Evolutionary conservation across 2,797 vertebrate species (phyloP).

Genomic region (Eupleurogrammus muticus): DNA sequence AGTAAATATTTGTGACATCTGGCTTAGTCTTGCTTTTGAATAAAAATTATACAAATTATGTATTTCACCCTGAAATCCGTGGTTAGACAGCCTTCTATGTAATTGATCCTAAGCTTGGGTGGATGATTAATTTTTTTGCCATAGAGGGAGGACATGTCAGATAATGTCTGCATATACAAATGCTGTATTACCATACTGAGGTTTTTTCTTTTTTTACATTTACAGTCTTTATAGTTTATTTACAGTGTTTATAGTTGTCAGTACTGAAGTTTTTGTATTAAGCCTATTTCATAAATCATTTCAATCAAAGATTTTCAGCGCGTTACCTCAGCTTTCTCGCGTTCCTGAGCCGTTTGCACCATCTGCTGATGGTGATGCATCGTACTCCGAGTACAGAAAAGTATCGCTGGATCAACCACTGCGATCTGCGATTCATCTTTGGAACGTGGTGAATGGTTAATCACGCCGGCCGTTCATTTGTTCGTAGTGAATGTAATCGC

Average conservation of each 20-base stretch:
- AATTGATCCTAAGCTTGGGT: background rate
- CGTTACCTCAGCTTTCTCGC: constrained; percentile 8
- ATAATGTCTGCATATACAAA: background rate
- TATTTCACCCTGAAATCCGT: background rate
- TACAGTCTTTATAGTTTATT: background rate
- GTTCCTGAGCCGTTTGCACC: constrained; percentile 19
- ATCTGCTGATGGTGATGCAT: background rate
- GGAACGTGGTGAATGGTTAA: background rate
- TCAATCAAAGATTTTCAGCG: background rate
- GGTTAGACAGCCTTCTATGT: background rate
- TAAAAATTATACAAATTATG: background rate
- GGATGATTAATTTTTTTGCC: no score
- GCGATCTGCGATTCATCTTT: background rate
- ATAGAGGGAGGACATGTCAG: no score
- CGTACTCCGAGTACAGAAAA: background rate
- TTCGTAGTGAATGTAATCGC: constrained; percentile 27
- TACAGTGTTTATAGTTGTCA: background rate
- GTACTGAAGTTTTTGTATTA: background rate
- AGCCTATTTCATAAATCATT: background rate
- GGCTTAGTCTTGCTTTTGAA: background rate
- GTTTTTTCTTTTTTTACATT: background rate
- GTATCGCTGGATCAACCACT: background rate
- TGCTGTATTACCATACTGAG: background rate
- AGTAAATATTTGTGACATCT: background rate
- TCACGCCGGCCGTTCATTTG: background rate